These are phyloP conservation scores for Julus scanicus DNA, from an alignment of 2,888 invertebrate species.

Conservation along the genomic window DNA sequence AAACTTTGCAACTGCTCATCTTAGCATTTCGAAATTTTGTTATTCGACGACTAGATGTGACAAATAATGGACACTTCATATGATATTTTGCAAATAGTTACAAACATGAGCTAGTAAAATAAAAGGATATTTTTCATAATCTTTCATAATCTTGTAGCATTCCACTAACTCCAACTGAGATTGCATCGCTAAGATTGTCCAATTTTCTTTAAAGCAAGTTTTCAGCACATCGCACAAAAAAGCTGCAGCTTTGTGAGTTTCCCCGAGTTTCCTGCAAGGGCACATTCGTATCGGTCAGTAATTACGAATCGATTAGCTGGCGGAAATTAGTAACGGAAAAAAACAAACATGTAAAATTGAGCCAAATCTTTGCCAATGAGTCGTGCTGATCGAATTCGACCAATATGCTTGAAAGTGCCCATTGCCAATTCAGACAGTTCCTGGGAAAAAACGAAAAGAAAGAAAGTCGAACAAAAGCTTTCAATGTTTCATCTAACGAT, in stretches of 20 bases:
- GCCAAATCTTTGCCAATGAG: slow-evolving; percentile 90
- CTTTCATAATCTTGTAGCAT: slow-evolving; percentile 84
- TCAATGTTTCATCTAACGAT: neutral
- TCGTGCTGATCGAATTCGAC: slow-evolving; percentile 83
- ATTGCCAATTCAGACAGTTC: slow-evolving; percentile 94
- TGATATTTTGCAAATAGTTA: neutral
- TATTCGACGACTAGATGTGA: no score
- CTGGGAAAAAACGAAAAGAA: slow-evolving; percentile 62
- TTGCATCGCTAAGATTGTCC: slow-evolving; percentile 78
- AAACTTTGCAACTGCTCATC: neutral
- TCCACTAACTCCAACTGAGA: slow-evolving; percentile 85
- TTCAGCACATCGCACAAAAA: slow-evolving; percentile 88
- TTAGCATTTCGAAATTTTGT: no score
- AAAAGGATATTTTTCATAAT: slow-evolving; percentile 74
- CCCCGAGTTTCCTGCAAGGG: slow-evolving; percentile 64
- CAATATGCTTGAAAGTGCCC: slow-evolving; percentile 96
- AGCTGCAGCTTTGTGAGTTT: slow-evolving; percentile 86
- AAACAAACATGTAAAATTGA: slow-evolving; percentile 85
- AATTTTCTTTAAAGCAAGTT: slow-evolving; percentile 87
- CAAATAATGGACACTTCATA: no score
- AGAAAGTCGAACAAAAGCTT: neutral
- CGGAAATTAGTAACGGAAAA: neutral
- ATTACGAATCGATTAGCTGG: neutral
- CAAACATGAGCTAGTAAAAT: neutral
- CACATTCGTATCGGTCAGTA: neutral